A percentile compares a stretch with the other conserved stretches of the same genome.
These are phyloP conservation scores for Eupithecia pulchellata DNA, from an alignment of 2,888 invertebrate genomes.

Conservation along the genomic window DNA sequence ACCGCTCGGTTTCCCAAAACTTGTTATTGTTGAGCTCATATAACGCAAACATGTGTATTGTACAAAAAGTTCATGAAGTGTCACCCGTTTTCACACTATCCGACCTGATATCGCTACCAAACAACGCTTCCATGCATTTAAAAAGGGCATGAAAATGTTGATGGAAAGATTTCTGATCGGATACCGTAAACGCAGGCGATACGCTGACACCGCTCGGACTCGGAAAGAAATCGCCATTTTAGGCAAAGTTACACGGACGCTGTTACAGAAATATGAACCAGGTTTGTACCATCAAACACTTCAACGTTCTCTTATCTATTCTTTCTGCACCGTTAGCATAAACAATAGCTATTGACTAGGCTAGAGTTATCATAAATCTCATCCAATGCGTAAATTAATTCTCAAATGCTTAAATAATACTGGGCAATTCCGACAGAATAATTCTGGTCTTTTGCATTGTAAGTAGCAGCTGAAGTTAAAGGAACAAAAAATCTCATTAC, in stretches of 20 bases:
- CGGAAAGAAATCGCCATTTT: not conserved
- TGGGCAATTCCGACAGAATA: not conserved
- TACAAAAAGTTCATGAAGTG: slow-evolving; percentile 2
- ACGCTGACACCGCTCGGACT: slow-evolving; percentile 11
- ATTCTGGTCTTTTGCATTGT: not conserved
- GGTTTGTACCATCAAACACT: slow-evolving; percentile 1
- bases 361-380: not conserved
- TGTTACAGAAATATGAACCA: slow-evolving; percentile 1
- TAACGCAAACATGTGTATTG: slow-evolving; percentile 1
- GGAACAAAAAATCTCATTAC: not conserved
- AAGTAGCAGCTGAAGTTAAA: not conserved
- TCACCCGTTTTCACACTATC: not conserved
- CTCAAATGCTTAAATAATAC: not conserved
- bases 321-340: not conserved
- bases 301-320: not conserved
- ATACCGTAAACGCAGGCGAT: not conserved
- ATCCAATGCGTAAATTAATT: not conserved
- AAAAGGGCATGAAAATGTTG: not conserved
- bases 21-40: not conserved
- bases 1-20: not conserved
- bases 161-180: not conserved
- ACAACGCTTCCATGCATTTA: not conserved
- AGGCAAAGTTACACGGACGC: slow-evolving; percentile 2
- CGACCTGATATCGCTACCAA: not conserved
- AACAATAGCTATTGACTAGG: not conserved